Conservation (phyloP, 2,888 invertebrate genomes). For the Sphinx pinastri region DNA sequence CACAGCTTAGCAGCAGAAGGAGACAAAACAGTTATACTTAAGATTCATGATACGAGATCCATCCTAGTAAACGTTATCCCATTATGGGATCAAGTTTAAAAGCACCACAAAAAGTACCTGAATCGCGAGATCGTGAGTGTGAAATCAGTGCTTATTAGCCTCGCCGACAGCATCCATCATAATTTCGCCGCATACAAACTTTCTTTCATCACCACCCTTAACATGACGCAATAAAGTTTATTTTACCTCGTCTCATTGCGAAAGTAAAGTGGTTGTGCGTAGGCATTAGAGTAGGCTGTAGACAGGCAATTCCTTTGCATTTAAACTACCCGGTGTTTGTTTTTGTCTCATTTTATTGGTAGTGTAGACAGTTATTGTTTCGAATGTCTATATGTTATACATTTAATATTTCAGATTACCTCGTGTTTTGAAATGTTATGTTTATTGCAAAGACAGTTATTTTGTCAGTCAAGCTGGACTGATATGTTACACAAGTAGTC, state of each 20-base stretch:
- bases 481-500: no score
- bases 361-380: conserved; percentile 17
- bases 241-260: not conserved
- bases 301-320: conserved; percentile 24
- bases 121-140: conserved; percentile 36
- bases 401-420: conserved; percentile 18
- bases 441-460: not conserved
- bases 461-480: not conserved
- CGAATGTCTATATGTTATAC: not conserved
- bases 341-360: conserved; percentile 18
- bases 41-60: no score
- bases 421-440: not conserved
- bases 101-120: not conserved
- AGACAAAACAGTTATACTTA: no score
- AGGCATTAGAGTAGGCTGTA: conserved; percentile 49
- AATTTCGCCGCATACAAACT: conserved; percentile 70
- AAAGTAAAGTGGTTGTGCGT: conserved; percentile 50
- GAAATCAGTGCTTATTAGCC: conserved; percentile 75
- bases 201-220: not conserved
- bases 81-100: no score
- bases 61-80: no score
- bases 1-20: no score
- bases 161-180: conserved; percentile 79
- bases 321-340: conserved; percentile 17
- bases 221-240: not conserved